Percentiles rank a stretch among this genome's conserved stretches.
phyloP scores from a whole-genome alignment of 2,888 invertebrate genomes.

The Coelogynopora nodosa region DNA sequence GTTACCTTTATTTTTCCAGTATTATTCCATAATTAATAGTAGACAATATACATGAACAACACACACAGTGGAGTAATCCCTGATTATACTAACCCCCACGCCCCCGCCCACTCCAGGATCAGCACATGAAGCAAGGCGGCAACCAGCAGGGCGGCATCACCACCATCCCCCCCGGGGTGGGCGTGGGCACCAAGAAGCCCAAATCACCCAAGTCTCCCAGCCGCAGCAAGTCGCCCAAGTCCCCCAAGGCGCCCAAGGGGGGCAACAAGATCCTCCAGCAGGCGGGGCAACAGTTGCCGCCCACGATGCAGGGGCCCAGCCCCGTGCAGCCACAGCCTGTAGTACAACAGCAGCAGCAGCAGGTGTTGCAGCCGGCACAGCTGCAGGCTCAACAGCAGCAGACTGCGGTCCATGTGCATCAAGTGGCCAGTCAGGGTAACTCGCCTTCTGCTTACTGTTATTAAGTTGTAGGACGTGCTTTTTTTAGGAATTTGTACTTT shows the following conservation, averaged over 20 bases:
- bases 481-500: too few species aligned
- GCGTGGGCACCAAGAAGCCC: conserved; percentile 36
- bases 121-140: neutral
- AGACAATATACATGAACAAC: too few species aligned
- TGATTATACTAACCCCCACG: too few species aligned
- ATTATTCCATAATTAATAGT: too few species aligned
- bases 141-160: neutral
- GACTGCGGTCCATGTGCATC: conserved; percentile 6
- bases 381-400: neutral
- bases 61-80: too few species aligned
- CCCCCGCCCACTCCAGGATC: too few species aligned
- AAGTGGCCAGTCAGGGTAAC: neutral
- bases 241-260: conserved; percentile 6
- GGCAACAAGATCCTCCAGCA: neutral
- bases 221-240: conserved; percentile 20
- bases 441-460: too few species aligned
- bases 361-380: neutral
- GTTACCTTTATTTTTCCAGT: too few species aligned
- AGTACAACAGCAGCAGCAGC: neutral
- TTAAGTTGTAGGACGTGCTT: too few species aligned
- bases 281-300: neutral
- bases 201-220: conserved; percentile 36
- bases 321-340: neutral
- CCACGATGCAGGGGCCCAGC: neutral
- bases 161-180: neutral